phyloP scores from a whole-genome alignment of 2,888 invertebrate genomes.

The Campoletis raptor region DNA sequence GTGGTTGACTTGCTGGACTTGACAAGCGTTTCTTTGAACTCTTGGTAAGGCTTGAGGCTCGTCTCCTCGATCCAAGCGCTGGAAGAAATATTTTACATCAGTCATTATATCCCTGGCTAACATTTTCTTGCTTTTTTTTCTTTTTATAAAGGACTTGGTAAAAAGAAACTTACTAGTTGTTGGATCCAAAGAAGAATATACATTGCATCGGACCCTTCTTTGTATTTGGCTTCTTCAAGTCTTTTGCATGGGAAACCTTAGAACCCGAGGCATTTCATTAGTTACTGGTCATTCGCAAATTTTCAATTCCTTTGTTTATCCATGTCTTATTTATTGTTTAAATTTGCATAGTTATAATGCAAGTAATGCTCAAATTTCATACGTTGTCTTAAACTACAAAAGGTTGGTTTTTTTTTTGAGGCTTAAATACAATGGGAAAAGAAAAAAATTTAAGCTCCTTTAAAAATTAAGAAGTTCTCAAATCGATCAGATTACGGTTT shows the following conservation, averaged over 20 bases:
- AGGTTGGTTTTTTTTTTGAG: background rate
- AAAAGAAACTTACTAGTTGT: slow-evolving; percentile 93
- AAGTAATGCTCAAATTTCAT: background rate
- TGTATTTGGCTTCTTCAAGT: slow-evolving; percentile 90
- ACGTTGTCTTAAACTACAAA: background rate
- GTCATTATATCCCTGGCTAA: background rate
- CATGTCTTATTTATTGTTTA: background rate
- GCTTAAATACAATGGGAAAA: background rate
- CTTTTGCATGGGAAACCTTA: slow-evolving; percentile 93
- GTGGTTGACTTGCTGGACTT: slow-evolving; percentile 91
- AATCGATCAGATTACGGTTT: background rate
- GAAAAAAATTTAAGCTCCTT: background rate
- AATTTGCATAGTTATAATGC: background rate
- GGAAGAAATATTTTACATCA: slow-evolving; percentile 67
- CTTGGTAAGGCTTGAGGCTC: slow-evolving; percentile 93
- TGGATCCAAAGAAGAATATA: slow-evolving; percentile 97
- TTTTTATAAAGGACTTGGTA: background rate
- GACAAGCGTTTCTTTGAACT: slow-evolving; percentile 91
- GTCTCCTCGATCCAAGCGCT: slow-evolving; percentile 96
- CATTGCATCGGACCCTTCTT: slow-evolving; percentile 92
- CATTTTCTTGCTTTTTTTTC: background rate
- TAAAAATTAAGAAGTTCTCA: background rate
- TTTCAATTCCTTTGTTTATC: background rate
- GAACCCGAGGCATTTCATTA: slow-evolving; percentile 76
- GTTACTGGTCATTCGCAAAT: slow-evolving; percentile 18